Percentiles rank a stretch among this genome's conserved stretches.
phyloP scores from a whole-genome alignment of 2,888 invertebrate species.

The Drosophila sordidapex region DNA sequence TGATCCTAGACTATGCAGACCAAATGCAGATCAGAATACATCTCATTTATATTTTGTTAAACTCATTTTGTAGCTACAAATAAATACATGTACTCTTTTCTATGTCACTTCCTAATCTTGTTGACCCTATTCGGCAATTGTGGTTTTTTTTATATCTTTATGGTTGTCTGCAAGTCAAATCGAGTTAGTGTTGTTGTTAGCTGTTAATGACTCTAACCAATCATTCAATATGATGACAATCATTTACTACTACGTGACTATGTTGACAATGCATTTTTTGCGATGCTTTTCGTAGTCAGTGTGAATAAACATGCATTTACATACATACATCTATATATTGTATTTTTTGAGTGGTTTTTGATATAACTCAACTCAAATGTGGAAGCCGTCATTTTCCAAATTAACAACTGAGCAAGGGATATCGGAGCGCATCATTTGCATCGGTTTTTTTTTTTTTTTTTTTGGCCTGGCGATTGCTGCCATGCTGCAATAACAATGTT shows the following conservation, averaged over 20 bases:
- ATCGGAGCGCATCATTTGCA: constrained; percentile 7
- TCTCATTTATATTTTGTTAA: neutral
- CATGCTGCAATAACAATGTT: constrained; percentile 58
- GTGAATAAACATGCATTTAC: neutral
- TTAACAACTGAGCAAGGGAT: constrained; percentile 10
- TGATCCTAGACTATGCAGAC: neutral
- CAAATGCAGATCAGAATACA: neutral
- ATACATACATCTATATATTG: neutral
- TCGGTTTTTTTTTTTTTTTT: neutral
- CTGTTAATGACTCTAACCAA: constrained; percentile 7
- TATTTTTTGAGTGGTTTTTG: neutral
- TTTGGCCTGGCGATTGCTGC: constrained; percentile 3
- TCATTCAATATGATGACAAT: constrained; percentile 32
- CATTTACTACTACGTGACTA: constrained; percentile 1
- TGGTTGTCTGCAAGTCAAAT: neutral
- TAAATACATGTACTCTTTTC: constrained; percentile 1
- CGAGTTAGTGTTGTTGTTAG: neutral
- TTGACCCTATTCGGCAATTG: constrained; percentile 8
- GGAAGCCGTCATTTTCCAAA: constrained; percentile 11
- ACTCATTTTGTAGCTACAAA: neutral
- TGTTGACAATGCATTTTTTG: constrained; percentile 16
- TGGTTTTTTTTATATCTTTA: too few relatives aligned
- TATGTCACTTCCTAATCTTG: constrained; percentile 17
- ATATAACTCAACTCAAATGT: neutral
- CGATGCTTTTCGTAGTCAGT: neutral